A percentile compares a stretch with the other conserved stretches of the same genome.
phyloP scores from a whole-genome alignment of 2,888 invertebrate species.

The Melanostoma mellinum region DNA sequence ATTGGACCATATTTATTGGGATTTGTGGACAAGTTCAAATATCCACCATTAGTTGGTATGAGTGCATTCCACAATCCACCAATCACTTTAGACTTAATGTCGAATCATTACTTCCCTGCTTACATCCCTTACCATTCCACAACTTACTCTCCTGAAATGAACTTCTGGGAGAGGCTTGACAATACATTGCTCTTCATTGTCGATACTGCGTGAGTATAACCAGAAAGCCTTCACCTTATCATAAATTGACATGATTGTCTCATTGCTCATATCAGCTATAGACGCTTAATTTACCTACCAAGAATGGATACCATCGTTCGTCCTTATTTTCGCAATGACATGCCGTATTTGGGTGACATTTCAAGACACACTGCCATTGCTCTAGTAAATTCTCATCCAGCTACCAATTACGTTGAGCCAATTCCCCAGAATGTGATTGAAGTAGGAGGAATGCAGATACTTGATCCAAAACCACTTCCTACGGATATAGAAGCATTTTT shows the following conservation, averaged over 20 bases:
- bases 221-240: no score
- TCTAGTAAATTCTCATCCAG: constrained; percentile 75
- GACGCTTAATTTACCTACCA: no score
- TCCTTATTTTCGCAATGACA: constrained; percentile 36
- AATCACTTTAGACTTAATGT: constrained; percentile 73
- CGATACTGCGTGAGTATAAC: constrained; percentile 73
- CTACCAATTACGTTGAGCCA: constrained; percentile 74
- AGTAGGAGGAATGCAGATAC: constrained; percentile 76
- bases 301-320: constrained; percentile 15
- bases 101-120: constrained; percentile 75
- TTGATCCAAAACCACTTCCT: constrained; percentile 74
- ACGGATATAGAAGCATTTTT: constrained; percentile 75
- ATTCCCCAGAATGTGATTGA: constrained; percentile 75
- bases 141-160: constrained; percentile 74
- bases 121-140: constrained; percentile 75
- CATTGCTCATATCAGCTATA: no score
- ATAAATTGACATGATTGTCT: no score
- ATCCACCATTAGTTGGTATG: constrained; percentile 78
- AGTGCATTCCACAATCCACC: constrained; percentile 75
- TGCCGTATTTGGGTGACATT: constrained; percentile 60
- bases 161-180: constrained; percentile 74
- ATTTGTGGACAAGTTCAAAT: constrained; percentile 77
- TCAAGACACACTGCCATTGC: constrained; percentile 68
- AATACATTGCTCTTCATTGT: constrained; percentile 74
- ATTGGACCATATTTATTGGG: constrained; percentile 77